These are phyloP conservation scores for Clarias pachynema DNA, from an alignment of 2,797 vertebrate genomes.

Conservation along the genomic window DNA sequence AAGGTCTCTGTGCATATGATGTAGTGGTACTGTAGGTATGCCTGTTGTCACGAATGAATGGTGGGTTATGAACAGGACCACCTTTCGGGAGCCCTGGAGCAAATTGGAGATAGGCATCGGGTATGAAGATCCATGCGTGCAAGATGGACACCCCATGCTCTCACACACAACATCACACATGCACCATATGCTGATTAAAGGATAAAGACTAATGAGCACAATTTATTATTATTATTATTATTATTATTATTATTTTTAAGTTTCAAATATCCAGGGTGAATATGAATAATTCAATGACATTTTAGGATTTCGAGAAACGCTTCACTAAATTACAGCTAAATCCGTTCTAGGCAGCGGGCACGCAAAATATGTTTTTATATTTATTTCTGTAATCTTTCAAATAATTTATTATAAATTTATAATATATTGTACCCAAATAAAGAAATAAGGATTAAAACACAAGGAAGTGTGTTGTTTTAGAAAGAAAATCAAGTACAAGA, in stretches of 20 bases:
- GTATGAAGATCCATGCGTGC: slow-evolving; percentile 60
- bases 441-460: neutral
- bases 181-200: neutral
- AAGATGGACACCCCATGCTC: slow-evolving; percentile 18
- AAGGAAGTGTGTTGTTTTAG: neutral
- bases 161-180: slow-evolving; percentile 5
- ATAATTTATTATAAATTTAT: neutral
- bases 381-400: neutral
- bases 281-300: slow-evolving; percentile 9
- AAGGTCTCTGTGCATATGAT: slow-evolving; percentile 61
- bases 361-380: neutral
- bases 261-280: neutral
- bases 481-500: neutral
- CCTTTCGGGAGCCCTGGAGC: slow-evolving; percentile 63
- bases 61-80: slow-evolving; percentile 59
- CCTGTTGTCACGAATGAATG: slow-evolving; percentile 65
- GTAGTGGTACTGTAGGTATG: slow-evolving; percentile 54
- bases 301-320: neutral
- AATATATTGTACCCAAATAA: neutral
- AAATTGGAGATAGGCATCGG: slow-evolving; percentile 69
- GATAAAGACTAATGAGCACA: neutral
- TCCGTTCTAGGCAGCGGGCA: neutral
- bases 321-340: neutral
- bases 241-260: neutral
- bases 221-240: neutral